phyloP scores from a whole-genome alignment of 2,888 invertebrate species.

The Rhagium mordax region DNA sequence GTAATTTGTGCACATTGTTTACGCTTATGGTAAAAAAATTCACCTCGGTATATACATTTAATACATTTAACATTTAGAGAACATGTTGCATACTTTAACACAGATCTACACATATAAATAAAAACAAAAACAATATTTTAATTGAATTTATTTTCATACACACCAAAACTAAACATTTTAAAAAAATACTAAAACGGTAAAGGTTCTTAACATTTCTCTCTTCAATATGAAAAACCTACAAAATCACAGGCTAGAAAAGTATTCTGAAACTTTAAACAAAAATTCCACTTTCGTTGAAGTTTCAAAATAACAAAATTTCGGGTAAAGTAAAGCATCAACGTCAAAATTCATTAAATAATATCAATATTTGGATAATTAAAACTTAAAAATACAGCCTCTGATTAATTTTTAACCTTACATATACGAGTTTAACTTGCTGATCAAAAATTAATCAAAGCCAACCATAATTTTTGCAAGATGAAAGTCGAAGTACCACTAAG shows the following conservation, averaged over 20 bases:
- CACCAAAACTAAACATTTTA: constrained; percentile 53
- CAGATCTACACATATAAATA: constrained; percentile 41
- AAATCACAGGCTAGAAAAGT: constrained; percentile 55
- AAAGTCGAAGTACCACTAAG: not conserved
- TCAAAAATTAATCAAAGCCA: constrained; percentile 10
- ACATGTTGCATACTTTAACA: constrained; percentile 11
- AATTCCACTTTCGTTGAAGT: not conserved
- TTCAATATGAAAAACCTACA: constrained; percentile 45
- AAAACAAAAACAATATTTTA: constrained; percentile 55
- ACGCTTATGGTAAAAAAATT: not conserved
- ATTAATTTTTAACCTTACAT: constrained; percentile 20
- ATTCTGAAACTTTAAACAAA: constrained; percentile 7
- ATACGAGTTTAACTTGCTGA: not conserved
- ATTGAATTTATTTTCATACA: constrained; percentile 57
- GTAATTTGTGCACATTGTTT: not conserved
- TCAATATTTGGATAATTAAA: constrained; percentile 28
- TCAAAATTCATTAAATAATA: constrained; percentile 27
- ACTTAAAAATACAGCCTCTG: constrained; percentile 30
- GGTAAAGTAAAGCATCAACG: not conserved
- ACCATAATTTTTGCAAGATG: not conserved
- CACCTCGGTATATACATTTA: too few species aligned
- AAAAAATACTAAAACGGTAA: constrained; percentile 54
- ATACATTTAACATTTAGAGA: constrained; percentile 5
- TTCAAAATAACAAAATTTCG: constrained; percentile 22
- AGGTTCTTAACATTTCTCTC: constrained; percentile 21